Evolutionary conservation across 2,113 vertebrate species (phyloP).

Genomic region (Ciconia stormi): DNA sequence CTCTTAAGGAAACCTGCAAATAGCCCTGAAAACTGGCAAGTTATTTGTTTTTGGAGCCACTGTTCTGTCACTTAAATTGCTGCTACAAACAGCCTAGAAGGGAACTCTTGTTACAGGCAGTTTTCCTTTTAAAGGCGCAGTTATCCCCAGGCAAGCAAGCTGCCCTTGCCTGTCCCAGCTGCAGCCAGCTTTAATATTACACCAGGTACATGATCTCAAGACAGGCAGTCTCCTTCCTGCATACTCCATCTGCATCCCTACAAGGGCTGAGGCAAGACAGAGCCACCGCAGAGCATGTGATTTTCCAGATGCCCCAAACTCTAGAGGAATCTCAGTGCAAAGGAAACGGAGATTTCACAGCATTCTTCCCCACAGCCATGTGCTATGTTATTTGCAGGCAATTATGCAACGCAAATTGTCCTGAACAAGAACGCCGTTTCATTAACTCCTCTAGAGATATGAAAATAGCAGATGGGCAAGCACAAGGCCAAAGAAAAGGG

Average conservation of each 20-base stretch:
- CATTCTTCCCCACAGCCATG: not conserved
- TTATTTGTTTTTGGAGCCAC: not conserved
- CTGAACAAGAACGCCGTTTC: not conserved
- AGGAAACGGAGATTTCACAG: not conserved
- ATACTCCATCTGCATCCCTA: not conserved
- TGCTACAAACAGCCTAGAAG: not conserved
- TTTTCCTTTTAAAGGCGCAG: not conserved
- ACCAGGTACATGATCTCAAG: not conserved
- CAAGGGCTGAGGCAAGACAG: not conserved
- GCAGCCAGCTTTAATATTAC: not conserved
- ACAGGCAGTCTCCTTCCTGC: not conserved
- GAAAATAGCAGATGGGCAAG: not conserved
- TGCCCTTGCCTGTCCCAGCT: not conserved
- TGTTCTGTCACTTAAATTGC: not conserved
- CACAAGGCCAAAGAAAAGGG: not conserved
- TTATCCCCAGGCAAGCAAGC: not conserved
- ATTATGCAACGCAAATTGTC: not conserved
- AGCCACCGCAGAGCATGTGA: accelerated
- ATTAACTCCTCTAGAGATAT: not conserved
- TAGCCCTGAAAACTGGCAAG: not conserved
- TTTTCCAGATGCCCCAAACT: not conserved
- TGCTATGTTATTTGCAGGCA: not conserved
- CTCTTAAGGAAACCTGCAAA: not conserved
- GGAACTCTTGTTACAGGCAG: not conserved
- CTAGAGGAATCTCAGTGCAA: not conserved